A percentile compares a stretch with the other conserved stretches of the same genome.
phyloP scores from a whole-genome alignment of 2,113 vertebrate species.

The Dasyornis broadbenti region DNA sequence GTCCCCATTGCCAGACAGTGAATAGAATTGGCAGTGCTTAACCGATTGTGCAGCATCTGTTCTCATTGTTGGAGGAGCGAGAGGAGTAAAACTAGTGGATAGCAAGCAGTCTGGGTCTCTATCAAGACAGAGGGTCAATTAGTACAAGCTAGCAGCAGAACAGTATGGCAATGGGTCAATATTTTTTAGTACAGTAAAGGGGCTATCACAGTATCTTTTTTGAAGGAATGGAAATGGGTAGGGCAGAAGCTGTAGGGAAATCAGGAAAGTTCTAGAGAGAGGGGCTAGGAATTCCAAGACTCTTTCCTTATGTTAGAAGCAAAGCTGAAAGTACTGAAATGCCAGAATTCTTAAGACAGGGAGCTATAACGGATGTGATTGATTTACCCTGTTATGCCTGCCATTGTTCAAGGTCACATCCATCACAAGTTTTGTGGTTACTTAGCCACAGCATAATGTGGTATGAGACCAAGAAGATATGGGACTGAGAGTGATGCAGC shows the following conservation, averaged over 20 bases:
- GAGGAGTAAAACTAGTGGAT: not conserved
- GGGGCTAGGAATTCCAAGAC: not conserved
- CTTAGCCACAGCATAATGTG: not conserved
- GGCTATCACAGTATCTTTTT: not conserved
- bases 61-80: not conserved
- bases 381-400: not conserved
- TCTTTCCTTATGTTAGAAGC: not conserved
- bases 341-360: not conserved
- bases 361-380: not conserved
- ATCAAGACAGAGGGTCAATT: not conserved
- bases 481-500: not conserved
- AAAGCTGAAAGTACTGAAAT: not conserved
- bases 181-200: not conserved
- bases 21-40: conserved; percentile 6
- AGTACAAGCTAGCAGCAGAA: not conserved
- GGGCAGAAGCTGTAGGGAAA: not conserved
- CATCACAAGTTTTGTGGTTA: not conserved
- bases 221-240: not conserved
- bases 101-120: not conserved
- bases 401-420: not conserved
- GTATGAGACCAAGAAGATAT: not conserved
- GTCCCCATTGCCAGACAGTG: not conserved
- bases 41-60: not conserved
- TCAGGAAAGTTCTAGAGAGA: not conserved
- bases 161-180: not conserved